phyloP scores from a whole-genome alignment of 2,888 invertebrate species.

The Miltochrista miniata region DNA sequence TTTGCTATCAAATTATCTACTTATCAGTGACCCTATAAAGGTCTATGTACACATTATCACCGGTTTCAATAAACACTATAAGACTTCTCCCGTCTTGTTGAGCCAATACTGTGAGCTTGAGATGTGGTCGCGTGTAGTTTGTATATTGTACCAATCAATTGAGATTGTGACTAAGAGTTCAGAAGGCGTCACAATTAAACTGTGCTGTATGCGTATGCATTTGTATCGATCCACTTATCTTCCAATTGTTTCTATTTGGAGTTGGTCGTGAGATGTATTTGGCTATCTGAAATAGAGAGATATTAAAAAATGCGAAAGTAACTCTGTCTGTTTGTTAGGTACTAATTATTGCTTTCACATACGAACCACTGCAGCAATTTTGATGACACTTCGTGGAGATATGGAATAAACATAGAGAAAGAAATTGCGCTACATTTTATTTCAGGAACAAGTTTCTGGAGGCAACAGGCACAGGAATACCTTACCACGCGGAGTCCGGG shows the following conservation, averaged over 20 bases:
- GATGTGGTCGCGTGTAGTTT: conserved; percentile 37
- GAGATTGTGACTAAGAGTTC: conserved; percentile 34
- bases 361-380: too few relatives aligned
- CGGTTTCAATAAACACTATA: conserved; percentile 7
- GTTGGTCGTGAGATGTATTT: conserved; percentile 18
- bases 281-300: neutral
- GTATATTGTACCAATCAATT: conserved; percentile 46
- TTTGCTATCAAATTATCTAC: conserved; percentile 12
- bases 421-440: too few relatives aligned
- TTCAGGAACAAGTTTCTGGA: too few relatives aligned
- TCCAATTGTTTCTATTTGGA: conserved; percentile 18
- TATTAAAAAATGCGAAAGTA: too few relatives aligned
- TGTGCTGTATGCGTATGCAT: conserved; percentile 33
- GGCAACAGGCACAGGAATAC: too few relatives aligned
- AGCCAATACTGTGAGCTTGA: conserved; percentile 37
- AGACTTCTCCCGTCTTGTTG: conserved; percentile 17
- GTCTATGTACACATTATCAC: conserved; percentile 20
- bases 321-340: too few relatives aligned
- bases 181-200: conserved; percentile 37
- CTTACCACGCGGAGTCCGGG: too few relatives aligned
- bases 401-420: too few relatives aligned
- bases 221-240: conserved; percentile 14
- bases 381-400: too few relatives aligned
- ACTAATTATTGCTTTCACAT: too few relatives aligned
- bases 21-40: conserved; percentile 9